phyloP scores from a whole-genome alignment of 2,888 invertebrate species.

The Polydesmus complanatus region DNA sequence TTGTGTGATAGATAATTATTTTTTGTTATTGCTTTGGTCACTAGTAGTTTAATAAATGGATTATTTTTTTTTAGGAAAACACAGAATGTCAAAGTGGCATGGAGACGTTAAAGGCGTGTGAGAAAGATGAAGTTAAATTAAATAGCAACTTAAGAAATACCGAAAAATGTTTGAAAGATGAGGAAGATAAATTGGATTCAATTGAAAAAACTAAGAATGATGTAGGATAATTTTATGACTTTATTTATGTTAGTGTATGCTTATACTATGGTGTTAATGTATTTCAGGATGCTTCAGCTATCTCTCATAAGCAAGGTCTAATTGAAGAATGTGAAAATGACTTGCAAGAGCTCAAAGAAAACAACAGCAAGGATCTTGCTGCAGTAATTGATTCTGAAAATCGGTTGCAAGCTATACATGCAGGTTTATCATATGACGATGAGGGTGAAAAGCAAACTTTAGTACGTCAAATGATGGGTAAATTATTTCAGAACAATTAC shows the following conservation, averaged over 20 bases:
- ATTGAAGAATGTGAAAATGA: conserved; percentile 40
- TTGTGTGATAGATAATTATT: too few relatives aligned
- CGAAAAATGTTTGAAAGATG: conserved; percentile 49
- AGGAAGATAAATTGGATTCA: conserved; percentile 52
- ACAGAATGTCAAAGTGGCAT: conserved; percentile 48
- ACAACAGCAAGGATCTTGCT: conserved; percentile 50
- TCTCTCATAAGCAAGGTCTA: conserved; percentile 46
- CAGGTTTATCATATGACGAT: conserved; percentile 64
- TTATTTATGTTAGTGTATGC: background rate
- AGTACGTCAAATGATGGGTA: conserved; percentile 76
- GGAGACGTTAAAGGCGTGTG: conserved; percentile 49
- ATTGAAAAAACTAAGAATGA: conserved; percentile 50
- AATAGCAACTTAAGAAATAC: conserved; percentile 48
- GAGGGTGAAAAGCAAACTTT: conserved; percentile 63
- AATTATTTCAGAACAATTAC: conserved; percentile 8
- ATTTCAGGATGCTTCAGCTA: conserved; percentile 19
- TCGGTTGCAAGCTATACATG: conserved; percentile 65
- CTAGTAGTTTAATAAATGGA: too few relatives aligned
- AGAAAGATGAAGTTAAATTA: conserved; percentile 51
- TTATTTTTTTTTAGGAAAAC: conserved; percentile 42
- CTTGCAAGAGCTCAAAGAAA: conserved; percentile 52
- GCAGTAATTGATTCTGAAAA: conserved; percentile 59
- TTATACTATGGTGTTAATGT: conserved; percentile 1
- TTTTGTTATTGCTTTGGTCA: too few relatives aligned
- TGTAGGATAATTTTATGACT: conserved; percentile 30